Conservation (phyloP, 2,888 invertebrate species). For the Eumacrocentrus americanus region DNA sequence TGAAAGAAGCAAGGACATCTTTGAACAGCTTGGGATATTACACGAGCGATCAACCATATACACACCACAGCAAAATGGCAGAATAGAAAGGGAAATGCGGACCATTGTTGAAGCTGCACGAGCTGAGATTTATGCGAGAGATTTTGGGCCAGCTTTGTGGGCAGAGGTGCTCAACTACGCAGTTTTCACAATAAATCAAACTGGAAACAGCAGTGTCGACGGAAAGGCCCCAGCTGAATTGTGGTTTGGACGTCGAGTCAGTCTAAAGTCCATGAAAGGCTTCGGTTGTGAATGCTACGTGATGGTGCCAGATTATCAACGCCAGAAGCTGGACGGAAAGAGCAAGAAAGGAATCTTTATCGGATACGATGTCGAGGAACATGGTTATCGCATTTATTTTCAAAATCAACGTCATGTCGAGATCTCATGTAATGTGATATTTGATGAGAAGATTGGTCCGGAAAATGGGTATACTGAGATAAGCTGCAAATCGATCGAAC, state of each 20-base stretch:
- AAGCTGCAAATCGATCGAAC: background rate
- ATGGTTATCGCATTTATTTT: slow-evolving; percentile 26
- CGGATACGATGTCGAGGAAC: slow-evolving; percentile 39
- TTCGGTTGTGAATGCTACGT: slow-evolving; percentile 33
- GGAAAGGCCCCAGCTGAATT: slow-evolving; percentile 32
- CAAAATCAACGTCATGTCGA: slow-evolving; percentile 22
- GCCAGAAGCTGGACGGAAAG: slow-evolving; percentile 29
- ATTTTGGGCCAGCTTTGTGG: slow-evolving; percentile 24
- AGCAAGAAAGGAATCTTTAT: slow-evolving; percentile 36
- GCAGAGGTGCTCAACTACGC: slow-evolving; percentile 24
- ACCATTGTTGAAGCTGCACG: slow-evolving; percentile 48
- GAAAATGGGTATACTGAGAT: slow-evolving; percentile 11
- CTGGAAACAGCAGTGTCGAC: slow-evolving; percentile 30
- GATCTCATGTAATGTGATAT: slow-evolving; percentile 30
- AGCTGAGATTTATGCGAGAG: slow-evolving; percentile 35
- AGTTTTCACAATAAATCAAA: slow-evolving; percentile 36
- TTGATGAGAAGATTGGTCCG: slow-evolving; percentile 26
- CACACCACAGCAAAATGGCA: slow-evolving; percentile 49
- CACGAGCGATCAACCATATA: slow-evolving; percentile 38
- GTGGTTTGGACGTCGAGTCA: slow-evolving; percentile 33
- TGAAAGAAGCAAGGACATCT: slow-evolving; percentile 32
- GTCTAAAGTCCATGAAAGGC: slow-evolving; percentile 17
- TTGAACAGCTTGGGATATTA: slow-evolving; percentile 43
- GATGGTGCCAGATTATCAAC: slow-evolving; percentile 29
- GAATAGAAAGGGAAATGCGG: slow-evolving; percentile 50